phyloP scores from a whole-genome alignment of 2,797 vertebrate species.

The Halcyon chelicuti region DNA sequence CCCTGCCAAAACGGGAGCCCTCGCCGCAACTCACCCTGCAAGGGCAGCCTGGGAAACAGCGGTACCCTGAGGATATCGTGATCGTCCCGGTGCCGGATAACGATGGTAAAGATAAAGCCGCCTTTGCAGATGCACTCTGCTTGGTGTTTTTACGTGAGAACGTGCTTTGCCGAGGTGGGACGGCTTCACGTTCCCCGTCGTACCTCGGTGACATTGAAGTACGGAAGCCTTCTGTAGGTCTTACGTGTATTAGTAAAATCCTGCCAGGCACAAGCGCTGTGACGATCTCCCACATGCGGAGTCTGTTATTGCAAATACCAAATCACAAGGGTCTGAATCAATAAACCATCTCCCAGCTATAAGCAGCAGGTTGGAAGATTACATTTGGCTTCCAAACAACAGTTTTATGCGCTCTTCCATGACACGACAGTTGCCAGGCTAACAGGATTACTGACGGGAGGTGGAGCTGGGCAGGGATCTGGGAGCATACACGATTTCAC shows the following conservation, averaged over 20 bases:
- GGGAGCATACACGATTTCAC: neutral
- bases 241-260: constrained; percentile 42
- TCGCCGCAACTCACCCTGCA: neutral
- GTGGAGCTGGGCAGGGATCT: constrained; percentile 39
- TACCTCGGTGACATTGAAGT: neutral
- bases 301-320: constrained; percentile 70
- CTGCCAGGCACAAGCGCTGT: constrained; percentile 53
- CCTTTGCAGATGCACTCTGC: neutral
- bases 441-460: constrained; percentile 53
- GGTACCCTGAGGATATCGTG: neutral
- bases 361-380: constrained; percentile 67
- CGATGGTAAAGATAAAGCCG: fast-evolving
- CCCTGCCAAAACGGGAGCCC: constrained; percentile 9
- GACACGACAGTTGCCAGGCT: constrained; percentile 60
- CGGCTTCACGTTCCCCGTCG: fast-evolving
- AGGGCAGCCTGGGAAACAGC: neutral
- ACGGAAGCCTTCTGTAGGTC: neutral
- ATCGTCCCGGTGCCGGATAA: neutral
- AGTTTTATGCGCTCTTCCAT: constrained; percentile 38
- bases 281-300: constrained; percentile 56
- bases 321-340: constrained; percentile 70
- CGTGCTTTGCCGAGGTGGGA: neutral
- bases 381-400: constrained; percentile 55
- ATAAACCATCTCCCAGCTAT: constrained; percentile 64
- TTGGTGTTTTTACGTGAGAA: neutral